Evolutionary conservation across 1,140 invertebrate genomes (phyloP), one percentile per base, ranked within the genome.

Genomic region (Sycophila sp.): DNA sequence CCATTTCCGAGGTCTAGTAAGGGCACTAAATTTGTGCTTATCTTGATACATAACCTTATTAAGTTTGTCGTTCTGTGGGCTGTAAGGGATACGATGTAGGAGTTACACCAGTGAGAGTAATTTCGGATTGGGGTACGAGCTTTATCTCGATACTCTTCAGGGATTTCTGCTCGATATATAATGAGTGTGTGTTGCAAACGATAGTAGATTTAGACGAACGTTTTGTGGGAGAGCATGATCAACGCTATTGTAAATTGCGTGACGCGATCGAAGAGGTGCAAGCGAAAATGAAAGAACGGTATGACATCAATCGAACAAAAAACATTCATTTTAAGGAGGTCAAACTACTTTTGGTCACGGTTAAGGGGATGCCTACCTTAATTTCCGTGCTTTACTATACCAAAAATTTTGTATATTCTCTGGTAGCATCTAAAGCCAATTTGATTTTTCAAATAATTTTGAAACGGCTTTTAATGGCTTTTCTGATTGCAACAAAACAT

Each of bases 311-410:
- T n/a, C 19, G 70, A 60, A 5, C 55, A 1, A 42, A 28, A 2
- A 73, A 72, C 36, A 38, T 73, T 4, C 71, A 64, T 30, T 75
- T 72, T 45, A 10, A 71, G 1, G 30, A 63, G 15, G 77, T 73
- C 13, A 76, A 77, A 36, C 64, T 77, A 17, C 73, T 78, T 8
- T 73, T 71, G 13, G 47, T 80, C 10, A 51, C 63, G 34, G 36
- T 62, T 19, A n/a, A n/a, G n/a, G n/a, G n/a, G n/a, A n/a, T n/a
- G n/a, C n/a, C n/a, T n/a, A n/a, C n/a, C n/a, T n/a, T n/a, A n/a
- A n/a, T n/a, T n/a, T n/a, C n/a, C n/a, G n/a, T n/a, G n/a, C n/a
- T n/a, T n/a, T n/a, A n/a, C n/a, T n/a, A n/a, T n/a, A n/a, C n/a
- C n/a, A n/a, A n/a, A n/a, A n/a, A n/a, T n/a, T n/a, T n/a, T n/a